Conservation (phyloP, 2,113 vertebrate species). For the Guaruba guarouba region DNA sequence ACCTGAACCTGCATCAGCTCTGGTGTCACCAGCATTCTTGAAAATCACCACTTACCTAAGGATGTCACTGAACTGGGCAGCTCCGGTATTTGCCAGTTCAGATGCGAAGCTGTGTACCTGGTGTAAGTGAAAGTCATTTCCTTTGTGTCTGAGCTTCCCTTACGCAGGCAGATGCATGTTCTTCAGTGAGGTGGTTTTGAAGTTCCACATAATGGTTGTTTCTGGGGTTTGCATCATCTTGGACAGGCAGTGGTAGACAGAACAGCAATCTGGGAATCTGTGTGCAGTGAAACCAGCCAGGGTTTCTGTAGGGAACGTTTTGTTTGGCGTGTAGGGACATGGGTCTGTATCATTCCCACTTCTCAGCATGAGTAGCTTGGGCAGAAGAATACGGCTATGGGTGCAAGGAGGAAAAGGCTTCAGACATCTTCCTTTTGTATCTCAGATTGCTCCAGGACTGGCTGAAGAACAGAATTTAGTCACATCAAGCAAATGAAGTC, state of each 20-base stretch:
- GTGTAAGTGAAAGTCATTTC: not conserved
- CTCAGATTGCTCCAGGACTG: not conserved
- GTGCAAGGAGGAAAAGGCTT: not conserved
- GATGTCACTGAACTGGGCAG: not conserved
- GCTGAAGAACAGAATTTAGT: not conserved
- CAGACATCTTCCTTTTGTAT: not conserved
- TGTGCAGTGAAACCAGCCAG: not conserved
- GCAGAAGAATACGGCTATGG: not conserved
- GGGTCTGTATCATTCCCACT: fast-evolving
- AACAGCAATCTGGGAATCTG: fast-evolving
- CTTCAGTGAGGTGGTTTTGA: not conserved
- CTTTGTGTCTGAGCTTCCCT: not conserved
- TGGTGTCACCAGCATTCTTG: not conserved
- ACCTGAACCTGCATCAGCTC: not conserved
- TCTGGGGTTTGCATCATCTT: not conserved
- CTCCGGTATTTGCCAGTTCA: not conserved
- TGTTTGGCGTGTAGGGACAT: fast-evolving
- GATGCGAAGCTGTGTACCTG: not conserved
- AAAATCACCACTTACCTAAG: not conserved
- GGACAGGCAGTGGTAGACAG: fast-evolving
- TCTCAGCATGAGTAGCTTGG: not conserved
- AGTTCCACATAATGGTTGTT: not conserved
- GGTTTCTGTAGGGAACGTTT: too few species aligned
- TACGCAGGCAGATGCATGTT: not conserved
- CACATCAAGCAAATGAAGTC: not conserved